Conservation (phyloP, 1,140 invertebrate genomes). For the Battus philenor region DNA sequence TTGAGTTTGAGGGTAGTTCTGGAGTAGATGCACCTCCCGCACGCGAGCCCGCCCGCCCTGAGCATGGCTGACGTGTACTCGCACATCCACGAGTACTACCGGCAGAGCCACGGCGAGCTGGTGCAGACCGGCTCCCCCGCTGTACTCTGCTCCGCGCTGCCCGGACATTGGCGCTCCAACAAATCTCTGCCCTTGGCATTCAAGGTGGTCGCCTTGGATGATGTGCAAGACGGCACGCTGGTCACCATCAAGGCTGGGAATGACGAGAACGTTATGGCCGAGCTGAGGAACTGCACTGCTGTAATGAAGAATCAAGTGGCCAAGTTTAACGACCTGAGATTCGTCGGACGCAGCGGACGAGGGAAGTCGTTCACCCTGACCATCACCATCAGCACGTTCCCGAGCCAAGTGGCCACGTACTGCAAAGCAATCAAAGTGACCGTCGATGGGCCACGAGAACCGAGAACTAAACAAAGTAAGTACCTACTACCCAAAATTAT, state of each 20-base stretch:
- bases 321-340: constrained; percentile 98
- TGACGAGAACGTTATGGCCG: constrained; percentile 97
- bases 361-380: constrained; percentile 97
- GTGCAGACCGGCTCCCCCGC: constrained; percentile 94
- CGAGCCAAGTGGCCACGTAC: constrained; percentile 96
- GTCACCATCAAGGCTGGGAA: constrained; percentile 96
- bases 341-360: constrained; percentile 95
- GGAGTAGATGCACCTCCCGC: constrained; percentile 74
- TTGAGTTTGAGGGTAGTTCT: constrained; percentile 37
- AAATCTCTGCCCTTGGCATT: constrained; percentile 96
- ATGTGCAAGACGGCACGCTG: constrained; percentile 94
- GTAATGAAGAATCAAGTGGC: constrained; percentile 98
- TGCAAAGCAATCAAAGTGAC: constrained; percentile 99
- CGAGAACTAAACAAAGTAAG: constrained; percentile 98
- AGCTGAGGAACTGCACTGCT: constrained; percentile 93
- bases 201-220: constrained; percentile 92
- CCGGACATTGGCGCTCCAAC: constrained; percentile 96
- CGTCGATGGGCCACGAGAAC: constrained; percentile 98
- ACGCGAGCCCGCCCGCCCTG: constrained; percentile 67
- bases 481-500: too few relatives aligned
- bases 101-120: constrained; percentile 92
- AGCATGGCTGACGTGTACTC: constrained; percentile 83
- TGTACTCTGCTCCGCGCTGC: constrained; percentile 92
- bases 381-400: constrained; percentile 93
- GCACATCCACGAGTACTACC: constrained; percentile 85